Percentiles rank a stretch among this genome's conserved stretches.
Conservation (phyloP, 2,888 invertebrate genomes). For the Hybos culiciformis region DNA sequence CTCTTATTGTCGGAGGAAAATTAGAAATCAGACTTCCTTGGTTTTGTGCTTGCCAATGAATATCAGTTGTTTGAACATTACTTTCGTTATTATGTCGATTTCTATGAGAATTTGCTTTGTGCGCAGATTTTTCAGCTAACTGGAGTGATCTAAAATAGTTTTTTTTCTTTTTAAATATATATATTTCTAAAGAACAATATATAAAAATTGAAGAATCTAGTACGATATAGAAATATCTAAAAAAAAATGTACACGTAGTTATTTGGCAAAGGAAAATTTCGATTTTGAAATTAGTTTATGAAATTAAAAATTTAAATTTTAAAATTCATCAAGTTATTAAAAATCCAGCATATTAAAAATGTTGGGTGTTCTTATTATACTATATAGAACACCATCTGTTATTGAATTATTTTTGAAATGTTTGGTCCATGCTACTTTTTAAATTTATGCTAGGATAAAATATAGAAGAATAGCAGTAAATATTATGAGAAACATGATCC, state of each 20-base stretch:
- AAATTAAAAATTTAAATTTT: no score
- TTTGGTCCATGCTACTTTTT: no score
- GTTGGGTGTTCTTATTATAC: no score
- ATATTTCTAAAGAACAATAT: background rate
- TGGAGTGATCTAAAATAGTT: slow-evolving; percentile 42
- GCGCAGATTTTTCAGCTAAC: slow-evolving; percentile 46
- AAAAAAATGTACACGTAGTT: no score
- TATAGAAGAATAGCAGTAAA: background rate
- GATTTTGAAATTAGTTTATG: background rate
- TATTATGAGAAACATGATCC: background rate
- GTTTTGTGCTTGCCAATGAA: slow-evolving; percentile 13
- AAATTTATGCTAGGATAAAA: no score
- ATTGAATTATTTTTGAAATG: no score
- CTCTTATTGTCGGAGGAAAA: slow-evolving; percentile 27
- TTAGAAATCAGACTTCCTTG: slow-evolving; percentile 23
- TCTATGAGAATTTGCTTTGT: no score
- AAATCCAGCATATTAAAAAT: no score
- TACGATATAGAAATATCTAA: no score
- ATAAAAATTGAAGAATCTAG: background rate
- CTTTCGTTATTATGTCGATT: slow-evolving; percentile 27
- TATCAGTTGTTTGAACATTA: no score
- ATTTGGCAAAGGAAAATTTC: background rate
- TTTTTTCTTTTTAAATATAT: background rate
- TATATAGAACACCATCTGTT: no score
- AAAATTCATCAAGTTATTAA: no score